Evolutionary conservation across 37 sponge, comb jelly and placozoan species (phyloP).

Genomic region (Chondrilla cf. caribensis): DNA sequence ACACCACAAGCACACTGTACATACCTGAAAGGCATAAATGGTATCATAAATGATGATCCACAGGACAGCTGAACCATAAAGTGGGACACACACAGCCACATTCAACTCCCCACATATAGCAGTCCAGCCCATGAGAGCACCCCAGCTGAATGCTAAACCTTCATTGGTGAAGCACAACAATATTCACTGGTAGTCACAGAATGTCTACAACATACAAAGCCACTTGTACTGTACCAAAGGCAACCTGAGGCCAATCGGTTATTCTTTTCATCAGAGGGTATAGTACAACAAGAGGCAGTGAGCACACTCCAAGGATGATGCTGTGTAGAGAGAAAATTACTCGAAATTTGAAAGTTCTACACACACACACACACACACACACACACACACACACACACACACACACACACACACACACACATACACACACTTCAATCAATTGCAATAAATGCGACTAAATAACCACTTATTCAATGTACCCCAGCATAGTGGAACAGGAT

Average conservation of each 20-base stretch:
- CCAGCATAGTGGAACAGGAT: no score
- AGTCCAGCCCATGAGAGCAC: conserved; percentile 58
- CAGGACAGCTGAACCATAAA: conserved; percentile 50
- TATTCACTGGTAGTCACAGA: no score
- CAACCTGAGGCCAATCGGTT: conserved; percentile 62
- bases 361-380: no score
- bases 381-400: no score
- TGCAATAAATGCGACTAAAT: no score
- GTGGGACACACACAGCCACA: conserved; percentile 31
- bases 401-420: no score
- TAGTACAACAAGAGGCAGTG: conserved; percentile 39
- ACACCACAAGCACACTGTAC: not conserved
- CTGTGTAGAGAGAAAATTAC: conserved; percentile 16
- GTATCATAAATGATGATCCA: conserved; percentile 78
- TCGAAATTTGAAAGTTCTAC: no score
- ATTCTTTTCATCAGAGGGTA: conserved; percentile 68
- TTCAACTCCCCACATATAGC: conserved; percentile 45
- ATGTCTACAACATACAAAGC: no score
- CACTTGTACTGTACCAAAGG: conserved; percentile 31
- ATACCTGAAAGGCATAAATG: conserved; percentile 63
- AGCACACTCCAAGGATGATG: conserved; percentile 37
- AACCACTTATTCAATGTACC: no score
- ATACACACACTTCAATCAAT: no score
- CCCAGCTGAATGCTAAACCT: conserved; percentile 67
- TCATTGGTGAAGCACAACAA: not conserved